A percentile compares a stretch with the other conserved stretches of the same genome.
These are phyloP conservation scores for Cynocephalus volans DNA, from an alignment of 2,113 vertebrate genomes.

Conservation along the genomic window DNA sequence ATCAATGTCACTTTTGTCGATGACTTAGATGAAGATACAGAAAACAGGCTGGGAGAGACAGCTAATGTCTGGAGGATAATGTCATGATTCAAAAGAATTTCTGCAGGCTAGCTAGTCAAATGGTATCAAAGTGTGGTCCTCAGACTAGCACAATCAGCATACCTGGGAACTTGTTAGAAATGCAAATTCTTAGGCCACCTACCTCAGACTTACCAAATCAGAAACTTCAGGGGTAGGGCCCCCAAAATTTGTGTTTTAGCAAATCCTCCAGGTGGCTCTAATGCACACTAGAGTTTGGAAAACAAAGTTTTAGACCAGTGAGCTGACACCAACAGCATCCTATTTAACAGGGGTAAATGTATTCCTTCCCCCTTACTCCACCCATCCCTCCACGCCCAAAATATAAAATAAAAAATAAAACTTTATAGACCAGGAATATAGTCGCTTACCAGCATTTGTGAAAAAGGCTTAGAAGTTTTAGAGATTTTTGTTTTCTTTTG, in stretches of 20 bases:
- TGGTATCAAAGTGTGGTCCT: not conserved
- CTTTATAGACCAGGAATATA: not conserved
- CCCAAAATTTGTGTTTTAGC: not conserved
- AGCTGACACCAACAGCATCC: not conserved
- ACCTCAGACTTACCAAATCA: not conserved
- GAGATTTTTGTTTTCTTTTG: not conserved
- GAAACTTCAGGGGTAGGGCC: not conserved
- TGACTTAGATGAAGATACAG: not conserved
- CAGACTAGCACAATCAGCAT: not conserved
- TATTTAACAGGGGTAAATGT: not conserved
- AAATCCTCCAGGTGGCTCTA: not conserved
- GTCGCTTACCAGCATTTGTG: not conserved
- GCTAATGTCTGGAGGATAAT: not conserved
- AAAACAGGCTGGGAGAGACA: not conserved
- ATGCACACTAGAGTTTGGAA: not conserved
- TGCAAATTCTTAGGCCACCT: not conserved
- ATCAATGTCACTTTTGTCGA: not conserved
- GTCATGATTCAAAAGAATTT: not conserved
- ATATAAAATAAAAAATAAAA: not conserved
- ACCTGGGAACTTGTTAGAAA: not conserved
- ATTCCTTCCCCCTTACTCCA: not conserved
- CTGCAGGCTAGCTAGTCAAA: not conserved
- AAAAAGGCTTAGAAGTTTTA: not conserved
- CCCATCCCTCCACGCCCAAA: not conserved
- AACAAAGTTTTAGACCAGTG: not conserved